Base-by-base conservation (phyloP, 2,888 invertebrate species). In the Cantharis nigra region DNA sequence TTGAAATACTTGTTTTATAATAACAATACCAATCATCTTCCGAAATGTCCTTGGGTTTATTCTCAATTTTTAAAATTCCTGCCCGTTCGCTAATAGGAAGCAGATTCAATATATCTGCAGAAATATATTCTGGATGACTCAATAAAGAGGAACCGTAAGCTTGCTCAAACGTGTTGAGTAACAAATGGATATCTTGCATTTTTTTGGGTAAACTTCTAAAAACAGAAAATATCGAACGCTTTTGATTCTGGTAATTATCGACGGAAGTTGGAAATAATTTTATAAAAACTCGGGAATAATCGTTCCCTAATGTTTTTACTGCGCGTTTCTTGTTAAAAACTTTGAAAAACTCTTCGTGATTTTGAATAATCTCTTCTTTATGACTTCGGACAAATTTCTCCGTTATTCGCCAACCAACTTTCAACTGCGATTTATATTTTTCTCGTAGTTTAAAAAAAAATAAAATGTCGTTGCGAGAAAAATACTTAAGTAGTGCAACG, bases 331-430 rank as follows among this genome's bases (percentile, higher is more conserved):
- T 63, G 11, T 71, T 28, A 14, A 81, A 74, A 9, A 33, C 14
- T 23, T 63, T 10, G 28, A 65, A 64, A 63, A 69, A 72, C 4
- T 70, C 63, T 9, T 30, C 18, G 1, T 69, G 62, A 14, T 73
- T 18, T n/a, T 65, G 16, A n/a, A 81, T 33, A n/a, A 81, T 9
- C 20, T 74, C 62, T 1, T 77, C 70, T 9, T 74, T 76, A 62
- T 75, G 16, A 64, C n/a, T 63, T 20, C 33, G 71, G 11, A 80
- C 30, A 71, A 78, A 64, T 67, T 75, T 78, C 63, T 77, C 72
- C 30, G 78, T 77, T 9, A 71, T n/a, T 14, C 77, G 74, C 28
- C 71, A 70, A 3, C 81, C 81, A 64, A 77, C 62, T 23, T 70
- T 49, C 4, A 70, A 11, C 9, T 13, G n/a, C 9, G 70, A 67